Percentiles rank a stretch among this genome's conserved stretches.
phyloP scores from a whole-genome alignment of 2,888 invertebrate genomes.

The Alloscopus bannaensis region DNA sequence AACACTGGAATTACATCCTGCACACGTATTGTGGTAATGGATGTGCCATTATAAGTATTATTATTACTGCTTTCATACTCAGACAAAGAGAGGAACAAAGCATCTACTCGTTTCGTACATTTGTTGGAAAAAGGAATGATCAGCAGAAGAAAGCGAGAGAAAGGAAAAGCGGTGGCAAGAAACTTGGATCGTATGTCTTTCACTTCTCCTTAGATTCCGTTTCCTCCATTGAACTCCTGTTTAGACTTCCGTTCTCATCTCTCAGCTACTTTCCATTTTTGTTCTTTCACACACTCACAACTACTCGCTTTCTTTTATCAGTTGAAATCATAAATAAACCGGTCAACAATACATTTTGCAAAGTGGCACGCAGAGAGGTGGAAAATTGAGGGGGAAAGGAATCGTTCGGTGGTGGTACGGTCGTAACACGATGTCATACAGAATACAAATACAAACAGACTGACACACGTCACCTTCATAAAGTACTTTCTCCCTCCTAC shows the following conservation, averaged over 20 bases:
- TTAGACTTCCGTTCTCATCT: too few species aligned
- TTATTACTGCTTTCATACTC: constrained; percentile 14
- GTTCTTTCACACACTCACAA: too few species aligned
- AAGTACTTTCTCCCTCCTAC: neutral
- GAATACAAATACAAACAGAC: too few species aligned
- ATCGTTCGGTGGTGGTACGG: too few species aligned
- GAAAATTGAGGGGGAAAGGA: too few species aligned
- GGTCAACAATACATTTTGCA: too few species aligned
- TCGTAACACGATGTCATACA: too few species aligned
- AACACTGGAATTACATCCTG: neutral
- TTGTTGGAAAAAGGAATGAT: neutral
- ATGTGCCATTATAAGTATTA: constrained; percentile 15
- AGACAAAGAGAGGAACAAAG: neutral
- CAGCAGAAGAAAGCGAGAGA: neutral
- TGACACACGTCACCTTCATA: too few species aligned
- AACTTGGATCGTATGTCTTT: constrained; percentile 5
- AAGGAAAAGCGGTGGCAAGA: neutral
- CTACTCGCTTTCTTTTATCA: too few species aligned
- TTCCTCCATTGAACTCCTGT: neutral
- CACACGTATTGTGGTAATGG: constrained; percentile 19
- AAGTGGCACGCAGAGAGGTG: too few species aligned
- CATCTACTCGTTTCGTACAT: neutral
- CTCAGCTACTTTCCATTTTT: too few species aligned
- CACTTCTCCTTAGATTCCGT: neutral
- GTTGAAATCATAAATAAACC: too few species aligned